These are phyloP conservation scores for Clistopyga incitator DNA, from an alignment of 2,888 invertebrate genomes.

Conservation along the genomic window DNA sequence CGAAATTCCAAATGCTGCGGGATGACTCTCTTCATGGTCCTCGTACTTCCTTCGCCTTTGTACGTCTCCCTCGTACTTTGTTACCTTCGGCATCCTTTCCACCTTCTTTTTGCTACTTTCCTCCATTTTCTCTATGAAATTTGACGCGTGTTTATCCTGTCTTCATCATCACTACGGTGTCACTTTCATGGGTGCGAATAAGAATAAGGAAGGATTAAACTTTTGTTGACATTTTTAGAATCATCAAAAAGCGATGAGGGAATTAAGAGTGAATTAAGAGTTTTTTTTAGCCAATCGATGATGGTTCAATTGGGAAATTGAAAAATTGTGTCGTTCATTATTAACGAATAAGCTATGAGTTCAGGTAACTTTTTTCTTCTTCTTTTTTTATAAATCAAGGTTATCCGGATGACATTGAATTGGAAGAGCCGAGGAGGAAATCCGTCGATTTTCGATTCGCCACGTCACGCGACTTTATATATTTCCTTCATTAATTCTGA, in stretches of 20 bases:
- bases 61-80: slow-evolving; percentile 6
- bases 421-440: neutral
- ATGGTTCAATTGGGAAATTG: neutral
- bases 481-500: neutral
- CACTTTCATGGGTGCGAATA: neutral
- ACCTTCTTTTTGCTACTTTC: slow-evolving; percentile 19
- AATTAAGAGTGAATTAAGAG: too few species aligned
- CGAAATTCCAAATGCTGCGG: slow-evolving; percentile 46
- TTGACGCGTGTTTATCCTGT: slow-evolving; percentile 52
- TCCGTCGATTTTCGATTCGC: slow-evolving; percentile 1
- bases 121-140: slow-evolving; percentile 43
- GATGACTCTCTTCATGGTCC: slow-evolving; percentile 12
- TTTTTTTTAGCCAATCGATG: too few species aligned
- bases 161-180: slow-evolving; percentile 24
- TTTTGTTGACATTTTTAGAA: too few species aligned
- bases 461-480: neutral
- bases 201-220: too few species aligned
- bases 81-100: slow-evolving; percentile 32
- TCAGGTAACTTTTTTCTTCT: too few species aligned
- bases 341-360: neutral
- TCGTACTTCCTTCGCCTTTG: slow-evolving; percentile 54
- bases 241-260: too few species aligned
- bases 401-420: slow-evolving; percentile 2
- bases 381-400: neutral
- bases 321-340: neutral